Percentiles rank a stretch among this genome's conserved stretches.
Conservation (phyloP, 2,113 vertebrate species). For the Trogon melanurus region DNA sequence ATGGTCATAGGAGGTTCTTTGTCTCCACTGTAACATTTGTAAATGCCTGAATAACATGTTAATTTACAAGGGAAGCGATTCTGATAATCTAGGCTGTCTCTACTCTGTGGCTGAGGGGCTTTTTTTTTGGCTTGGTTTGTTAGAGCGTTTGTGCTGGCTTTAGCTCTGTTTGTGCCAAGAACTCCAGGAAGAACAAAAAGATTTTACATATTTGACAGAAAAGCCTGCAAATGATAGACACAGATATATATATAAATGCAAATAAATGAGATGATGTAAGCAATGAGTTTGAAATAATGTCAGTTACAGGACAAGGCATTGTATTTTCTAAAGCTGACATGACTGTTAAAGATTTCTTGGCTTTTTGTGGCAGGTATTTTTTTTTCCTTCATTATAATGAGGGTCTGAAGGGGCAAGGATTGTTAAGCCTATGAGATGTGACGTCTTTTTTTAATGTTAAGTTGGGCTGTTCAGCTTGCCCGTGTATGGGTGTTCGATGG, state of each 20-base stretch:
- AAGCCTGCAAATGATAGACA: background rate
- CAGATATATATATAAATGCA: background rate
- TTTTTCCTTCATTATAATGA: background rate
- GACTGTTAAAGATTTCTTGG: background rate
- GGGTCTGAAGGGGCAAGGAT: background rate
- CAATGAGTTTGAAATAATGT: background rate
- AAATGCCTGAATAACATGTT: background rate
- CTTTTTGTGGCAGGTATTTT: background rate
- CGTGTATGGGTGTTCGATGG: fast-evolving
- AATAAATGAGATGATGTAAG: background rate
- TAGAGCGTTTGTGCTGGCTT: background rate
- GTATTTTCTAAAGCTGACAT: background rate
- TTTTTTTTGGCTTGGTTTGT: background rate
- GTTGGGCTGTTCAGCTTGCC: background rate
- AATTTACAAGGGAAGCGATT: background rate
- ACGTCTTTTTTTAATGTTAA: background rate
- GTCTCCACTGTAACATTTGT: background rate
- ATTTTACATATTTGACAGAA: background rate
- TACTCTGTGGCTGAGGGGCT: background rate
- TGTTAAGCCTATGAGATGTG: background rate
- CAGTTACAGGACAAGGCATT: background rate
- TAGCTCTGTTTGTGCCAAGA: background rate
- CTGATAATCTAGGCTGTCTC: background rate
- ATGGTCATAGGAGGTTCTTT: background rate
- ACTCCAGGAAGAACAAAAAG: background rate